Evolutionary conservation across 2,113 vertebrate genomes (phyloP), one percentile per base, ranked within the genome.

Genomic region (Lophura nycthemera): DNA sequence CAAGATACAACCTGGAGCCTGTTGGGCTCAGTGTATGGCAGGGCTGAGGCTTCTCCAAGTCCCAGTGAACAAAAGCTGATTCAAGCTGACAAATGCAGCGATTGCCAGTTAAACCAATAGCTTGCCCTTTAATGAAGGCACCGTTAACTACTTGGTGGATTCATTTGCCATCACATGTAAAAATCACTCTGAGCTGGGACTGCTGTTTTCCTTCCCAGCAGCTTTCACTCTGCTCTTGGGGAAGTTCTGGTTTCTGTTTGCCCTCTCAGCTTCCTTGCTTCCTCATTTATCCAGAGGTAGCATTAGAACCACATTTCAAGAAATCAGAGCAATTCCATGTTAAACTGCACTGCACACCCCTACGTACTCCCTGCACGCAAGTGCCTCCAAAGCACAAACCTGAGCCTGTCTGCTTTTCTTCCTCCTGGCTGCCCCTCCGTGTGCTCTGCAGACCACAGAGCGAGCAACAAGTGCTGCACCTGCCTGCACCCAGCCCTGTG

Each of bases 401-500:
- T 10, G 14, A n/a, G 24, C 18, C 64, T 74, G 13, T 7, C 34
- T 70, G 66, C n/a, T 85, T 42, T 10, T n/a, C 69, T 21, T 13
- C 22, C 18, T 67, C 13, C 60, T 79, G 71, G 27, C 73, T 83
- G 6, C 47, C 17, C 48, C 8, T 30, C 32, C 25, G 20, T 0
- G 0, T 61, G 85, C 60, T 65, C 70, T 66, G 61, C 22, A 13
- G 56, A 27, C 21, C 14, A 1, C 16, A 40, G 48, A 0, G 3
- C 18, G 25, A 54, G 52, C 52, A 29, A 30, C 6, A 15, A 0
- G 5, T 8, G 3, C 48, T 54, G 36, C 27, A 24, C 36, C 21
- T 2, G 1, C 36, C 21, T 2, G 1, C n/a, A 3, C 17, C 74
- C 10, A 69, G 77, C 29, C 50, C 48, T 0, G 0, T 24, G 45